Conservation (phyloP, 2,888 invertebrate genomes). For the Seira musarum region DNA sequence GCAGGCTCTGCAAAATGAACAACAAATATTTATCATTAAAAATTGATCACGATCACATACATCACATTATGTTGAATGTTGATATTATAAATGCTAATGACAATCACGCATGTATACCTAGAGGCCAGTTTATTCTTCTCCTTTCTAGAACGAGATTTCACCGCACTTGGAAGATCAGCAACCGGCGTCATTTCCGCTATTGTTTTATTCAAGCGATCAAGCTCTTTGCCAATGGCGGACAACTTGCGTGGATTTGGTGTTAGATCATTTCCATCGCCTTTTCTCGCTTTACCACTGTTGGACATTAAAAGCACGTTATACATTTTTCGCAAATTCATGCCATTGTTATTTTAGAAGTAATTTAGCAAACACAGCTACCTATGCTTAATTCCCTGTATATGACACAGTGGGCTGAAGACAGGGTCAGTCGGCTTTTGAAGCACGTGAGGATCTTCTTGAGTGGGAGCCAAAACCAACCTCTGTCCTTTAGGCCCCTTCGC, state of each 20-base stretch:
- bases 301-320: slow-evolving; percentile 33
- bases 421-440: slow-evolving; percentile 94
- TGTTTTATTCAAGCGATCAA: slow-evolving; percentile 90
- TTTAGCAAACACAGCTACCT: slow-evolving; percentile 76
- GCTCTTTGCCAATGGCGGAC: slow-evolving; percentile 90
- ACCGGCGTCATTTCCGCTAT: slow-evolving; percentile 98
- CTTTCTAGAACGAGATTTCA: slow-evolving; percentile 92
- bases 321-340: not conserved
- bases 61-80: not conserved
- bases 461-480: slow-evolving; percentile 86
- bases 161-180: slow-evolving; percentile 91
- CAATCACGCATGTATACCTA: slow-evolving; percentile 72
- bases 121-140: slow-evolving; percentile 99
- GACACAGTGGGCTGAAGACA: slow-evolving; percentile 94
- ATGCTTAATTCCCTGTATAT: slow-evolving; percentile 90
- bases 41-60: not conserved
- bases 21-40: slow-evolving; percentile 39
- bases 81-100: not conserved
- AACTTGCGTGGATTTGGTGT: slow-evolving; percentile 96
- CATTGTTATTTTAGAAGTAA: too few species aligned
- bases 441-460: slow-evolving; percentile 92
- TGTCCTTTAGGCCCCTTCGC: slow-evolving; percentile 98
- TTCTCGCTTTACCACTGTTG: slow-evolving; percentile 88
- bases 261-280: slow-evolving; percentile 97
- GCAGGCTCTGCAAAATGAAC: slow-evolving; percentile 81